Conservation (phyloP, 2,888 invertebrate genomes). For the Nephrotoma appendiculata region DNA sequence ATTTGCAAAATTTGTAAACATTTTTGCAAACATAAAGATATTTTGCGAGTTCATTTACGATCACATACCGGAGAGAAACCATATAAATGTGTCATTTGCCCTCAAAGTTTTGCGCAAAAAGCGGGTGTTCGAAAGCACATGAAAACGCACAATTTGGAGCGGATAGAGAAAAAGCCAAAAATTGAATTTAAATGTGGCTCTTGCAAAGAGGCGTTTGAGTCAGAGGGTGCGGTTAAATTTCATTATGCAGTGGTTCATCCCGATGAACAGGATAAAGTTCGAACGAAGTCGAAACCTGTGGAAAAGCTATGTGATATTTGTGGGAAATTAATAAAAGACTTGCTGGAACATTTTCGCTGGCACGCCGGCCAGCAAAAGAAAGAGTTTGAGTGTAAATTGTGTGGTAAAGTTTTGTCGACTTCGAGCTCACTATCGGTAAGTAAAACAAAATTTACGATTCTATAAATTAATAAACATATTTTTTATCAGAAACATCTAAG, state of each 20-base stretch:
- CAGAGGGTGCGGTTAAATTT: background rate
- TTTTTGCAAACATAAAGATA: background rate
- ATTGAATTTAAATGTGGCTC: background rate
- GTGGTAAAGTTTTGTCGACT: background rate
- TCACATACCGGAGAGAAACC: background rate
- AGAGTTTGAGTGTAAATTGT: background rate
- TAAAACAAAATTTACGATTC: background rate
- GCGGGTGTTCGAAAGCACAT: background rate
- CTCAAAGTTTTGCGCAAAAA: background rate
- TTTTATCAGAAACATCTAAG: background rate
- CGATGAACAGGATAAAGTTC: background rate
- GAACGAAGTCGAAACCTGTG: background rate
- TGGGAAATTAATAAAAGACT: background rate
- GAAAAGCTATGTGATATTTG: background rate
- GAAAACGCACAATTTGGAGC: background rate
- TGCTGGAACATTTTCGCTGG: background rate
- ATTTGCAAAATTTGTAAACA: background rate
- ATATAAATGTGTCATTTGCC: background rate
- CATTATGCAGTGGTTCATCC: background rate
- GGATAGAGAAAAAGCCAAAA: background rate
- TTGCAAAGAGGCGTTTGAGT: background rate
- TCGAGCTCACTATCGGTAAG: background rate
- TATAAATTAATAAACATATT: background rate
- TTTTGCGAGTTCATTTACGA: background rate
- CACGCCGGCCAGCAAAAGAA: background rate